Conservation (phyloP, 2,797 vertebrate genomes). For the Fistularia commersonii region DNA sequence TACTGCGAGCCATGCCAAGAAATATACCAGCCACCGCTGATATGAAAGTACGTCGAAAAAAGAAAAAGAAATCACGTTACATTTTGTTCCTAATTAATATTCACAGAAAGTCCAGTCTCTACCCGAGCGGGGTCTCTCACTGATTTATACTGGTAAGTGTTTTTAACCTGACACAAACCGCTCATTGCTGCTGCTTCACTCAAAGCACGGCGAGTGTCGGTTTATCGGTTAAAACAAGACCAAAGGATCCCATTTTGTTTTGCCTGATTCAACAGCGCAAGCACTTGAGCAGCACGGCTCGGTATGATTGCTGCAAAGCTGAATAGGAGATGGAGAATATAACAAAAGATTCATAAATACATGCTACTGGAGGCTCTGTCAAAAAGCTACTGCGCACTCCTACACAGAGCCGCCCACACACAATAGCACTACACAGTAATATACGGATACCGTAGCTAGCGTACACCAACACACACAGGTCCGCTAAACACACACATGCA, state of each 20-base stretch:
- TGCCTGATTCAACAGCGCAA: conserved; percentile 38
- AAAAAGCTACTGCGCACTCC: conserved; percentile 70
- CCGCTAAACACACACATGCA: conserved; percentile 30
- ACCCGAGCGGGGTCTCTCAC: not conserved
- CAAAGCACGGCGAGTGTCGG: no score
- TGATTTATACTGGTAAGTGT: no score
- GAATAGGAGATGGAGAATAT: conserved; percentile 59
- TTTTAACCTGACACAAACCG: not conserved
- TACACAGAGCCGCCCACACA: conserved; percentile 63
- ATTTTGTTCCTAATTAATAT: not conserved
- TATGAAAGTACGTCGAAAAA: conserved; percentile 20
- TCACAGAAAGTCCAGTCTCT: not conserved
- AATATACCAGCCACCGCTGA: conserved; percentile 10
- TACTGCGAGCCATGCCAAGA: conserved; percentile 14
- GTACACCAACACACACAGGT: conserved; percentile 45
- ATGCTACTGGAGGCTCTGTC: conserved; percentile 70
- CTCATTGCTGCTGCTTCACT: conserved; percentile 1
- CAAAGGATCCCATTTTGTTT: no score
- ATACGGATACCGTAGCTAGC: conserved; percentile 24
- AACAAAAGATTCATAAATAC: conserved; percentile 72
- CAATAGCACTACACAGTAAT: conserved; percentile 16
- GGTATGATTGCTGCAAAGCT: conserved; percentile 51
- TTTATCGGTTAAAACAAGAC: no score
- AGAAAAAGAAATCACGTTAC: not conserved
- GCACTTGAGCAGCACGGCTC: conserved; percentile 31